These are phyloP conservation scores for Mesopsocus fuscifrons DNA, from an alignment of 2,888 invertebrate species.

Conservation along the genomic window DNA sequence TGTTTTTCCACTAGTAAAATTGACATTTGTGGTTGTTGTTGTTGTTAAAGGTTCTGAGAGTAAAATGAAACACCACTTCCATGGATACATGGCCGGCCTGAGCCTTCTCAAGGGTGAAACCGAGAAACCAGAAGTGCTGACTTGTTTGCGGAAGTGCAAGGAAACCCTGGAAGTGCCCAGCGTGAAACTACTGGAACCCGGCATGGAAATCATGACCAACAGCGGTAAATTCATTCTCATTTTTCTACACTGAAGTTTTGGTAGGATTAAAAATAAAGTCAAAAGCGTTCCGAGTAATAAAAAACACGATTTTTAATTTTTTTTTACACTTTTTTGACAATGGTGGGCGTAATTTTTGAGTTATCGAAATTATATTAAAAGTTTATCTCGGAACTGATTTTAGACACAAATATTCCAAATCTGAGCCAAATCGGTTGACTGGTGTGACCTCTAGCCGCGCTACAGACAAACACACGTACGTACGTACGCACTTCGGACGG, in stretches of 20 bases:
- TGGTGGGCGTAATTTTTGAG: too few species aligned
- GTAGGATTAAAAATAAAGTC: background rate
- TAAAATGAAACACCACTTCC: constrained; percentile 77
- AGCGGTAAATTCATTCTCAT: constrained; percentile 28
- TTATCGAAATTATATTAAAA: too few species aligned
- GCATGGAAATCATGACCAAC: constrained; percentile 55
- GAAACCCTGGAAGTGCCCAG: constrained; percentile 62
- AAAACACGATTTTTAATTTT: too few species aligned
- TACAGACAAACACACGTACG: too few species aligned
- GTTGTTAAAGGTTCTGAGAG: constrained; percentile 56
- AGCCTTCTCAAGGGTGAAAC: constrained; percentile 56
- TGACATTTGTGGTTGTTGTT: too few species aligned
- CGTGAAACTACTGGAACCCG: constrained; percentile 53
- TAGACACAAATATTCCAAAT: too few species aligned
- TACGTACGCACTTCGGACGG: too few species aligned
- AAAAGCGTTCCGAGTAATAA: background rate
- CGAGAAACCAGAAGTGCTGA: constrained; percentile 52
- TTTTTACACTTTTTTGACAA: too few species aligned
- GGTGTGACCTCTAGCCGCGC: too few species aligned
- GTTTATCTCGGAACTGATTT: too few species aligned
- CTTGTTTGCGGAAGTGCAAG: constrained; percentile 63
- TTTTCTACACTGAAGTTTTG: background rate
- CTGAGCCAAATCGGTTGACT: too few species aligned
- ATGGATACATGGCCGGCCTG: constrained; percentile 74
- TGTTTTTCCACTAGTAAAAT: too few species aligned